A percentile compares a stretch with the other conserved stretches of the same genome.
Conservation (phyloP, 2,888 invertebrate species). For the Dicycla oo region DNA sequence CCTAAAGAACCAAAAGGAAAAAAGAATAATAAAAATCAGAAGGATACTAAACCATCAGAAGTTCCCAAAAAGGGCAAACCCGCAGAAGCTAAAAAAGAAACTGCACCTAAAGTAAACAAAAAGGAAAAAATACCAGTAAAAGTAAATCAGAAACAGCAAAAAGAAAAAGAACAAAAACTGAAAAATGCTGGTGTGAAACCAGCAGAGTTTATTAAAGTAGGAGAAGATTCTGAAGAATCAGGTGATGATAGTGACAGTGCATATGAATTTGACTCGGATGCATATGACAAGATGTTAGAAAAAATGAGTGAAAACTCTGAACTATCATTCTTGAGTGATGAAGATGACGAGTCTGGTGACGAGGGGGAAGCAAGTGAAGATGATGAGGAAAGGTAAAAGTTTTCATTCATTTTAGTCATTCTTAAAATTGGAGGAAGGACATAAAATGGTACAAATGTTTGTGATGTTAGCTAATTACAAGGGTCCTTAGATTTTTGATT, state of each 20-base stretch:
- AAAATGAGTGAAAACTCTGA: conserved; percentile 63
- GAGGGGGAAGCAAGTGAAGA: conserved; percentile 45
- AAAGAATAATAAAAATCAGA: conserved; percentile 47
- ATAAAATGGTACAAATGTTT: neutral
- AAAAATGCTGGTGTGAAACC: conserved; percentile 76
- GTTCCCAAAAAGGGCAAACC: conserved; percentile 40
- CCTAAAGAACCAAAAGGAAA: conserved; percentile 47
- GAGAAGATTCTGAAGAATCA: conserved; percentile 69
- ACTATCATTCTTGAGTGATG: conserved; percentile 39
- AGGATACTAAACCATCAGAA: conserved; percentile 50
- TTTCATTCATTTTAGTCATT: neutral
- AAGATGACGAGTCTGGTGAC: conserved; percentile 60
- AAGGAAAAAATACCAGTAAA: conserved; percentile 47
- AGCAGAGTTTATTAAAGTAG: conserved; percentile 77
- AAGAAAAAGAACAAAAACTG: conserved; percentile 73
- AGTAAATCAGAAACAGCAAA: conserved; percentile 70
- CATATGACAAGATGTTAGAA: conserved; percentile 79
- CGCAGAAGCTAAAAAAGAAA: conserved; percentile 52
- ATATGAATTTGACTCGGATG: conserved; percentile 83
- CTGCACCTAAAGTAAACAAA: conserved; percentile 42
- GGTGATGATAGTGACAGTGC: conserved; percentile 77
- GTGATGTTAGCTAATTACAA: neutral
- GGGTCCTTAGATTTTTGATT: neutral
- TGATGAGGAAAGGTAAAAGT: conserved; percentile 64
- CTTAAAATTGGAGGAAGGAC: neutral